Evolutionary conservation across 2,797 vertebrate species (phyloP), one percentile per base, ranked within the genome.

Genomic region (Fistularia tabacaria): DNA sequence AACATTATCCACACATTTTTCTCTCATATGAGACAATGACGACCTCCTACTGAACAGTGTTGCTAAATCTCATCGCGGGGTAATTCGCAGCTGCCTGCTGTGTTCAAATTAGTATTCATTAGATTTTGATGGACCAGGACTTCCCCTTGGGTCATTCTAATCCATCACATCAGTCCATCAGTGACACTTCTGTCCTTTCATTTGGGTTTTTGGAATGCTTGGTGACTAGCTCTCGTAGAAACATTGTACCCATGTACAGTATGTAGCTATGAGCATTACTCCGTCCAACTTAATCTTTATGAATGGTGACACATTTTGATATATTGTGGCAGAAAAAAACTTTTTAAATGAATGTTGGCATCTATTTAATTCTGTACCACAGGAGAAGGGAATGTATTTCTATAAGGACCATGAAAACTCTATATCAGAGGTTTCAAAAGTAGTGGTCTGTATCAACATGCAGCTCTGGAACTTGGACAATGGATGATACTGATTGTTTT

Each of bases 91-190:
- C 76, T 64, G 53, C 73, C 63, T 77, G 74, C 73, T 84, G 74
- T 75, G 84, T 87, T 83, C 66, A 74, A 69, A 85, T 87, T 82
- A 84, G 70, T 82, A 88, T 85, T 86, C 76, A 86, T 85, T 82
- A 85, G 66, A 77, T 74, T 82, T 78, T 84, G 83, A 85, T 73
- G 76, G 73, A 82, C 42, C 71, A 59, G 82, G 76, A 82, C 84
- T 76, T 83, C 79, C 85, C 81, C 79, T 64, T 64, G 53, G 80
- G 80, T 61, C 60, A 49, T 56, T 57, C 54, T 74, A 78, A 89
- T 88, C 82, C 74, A 88, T 88, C 83, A 87, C 54, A 60, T 69
- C 69, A 46, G 54, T 62, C 62, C 59, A 59, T 73, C 71, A 43
- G 42, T 79, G 75, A 73, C 81, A 82, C 69, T 46, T 14, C 8